Evolutionary conservation across 2,888 invertebrate genomes (phyloP).

Genomic region (Onthophagus sagittarius): DNA sequence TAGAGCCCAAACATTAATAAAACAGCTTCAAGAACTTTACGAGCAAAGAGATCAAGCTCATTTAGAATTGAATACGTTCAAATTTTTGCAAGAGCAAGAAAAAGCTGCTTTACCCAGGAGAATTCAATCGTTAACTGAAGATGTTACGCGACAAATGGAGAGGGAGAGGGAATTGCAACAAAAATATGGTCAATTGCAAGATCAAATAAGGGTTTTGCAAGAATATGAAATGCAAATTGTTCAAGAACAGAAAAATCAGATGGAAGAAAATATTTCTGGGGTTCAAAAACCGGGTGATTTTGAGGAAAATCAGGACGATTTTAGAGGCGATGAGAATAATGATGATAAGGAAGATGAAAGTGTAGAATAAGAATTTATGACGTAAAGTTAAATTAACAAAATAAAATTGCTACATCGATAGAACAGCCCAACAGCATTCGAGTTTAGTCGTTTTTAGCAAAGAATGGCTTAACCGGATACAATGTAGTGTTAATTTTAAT

Average conservation of each 20-base stretch:
- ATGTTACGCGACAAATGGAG: constrained; percentile 87
- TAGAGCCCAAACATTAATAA: constrained; percentile 74
- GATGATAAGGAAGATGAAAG: background rate
- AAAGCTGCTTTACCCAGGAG: constrained; percentile 85
- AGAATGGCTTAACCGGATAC: too few relatives aligned
- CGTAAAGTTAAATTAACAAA: too few relatives aligned
- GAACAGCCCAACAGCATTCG: too few relatives aligned
- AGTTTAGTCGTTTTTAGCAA: too few relatives aligned
- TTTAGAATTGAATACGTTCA: constrained; percentile 87
- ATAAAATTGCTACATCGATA: too few relatives aligned
- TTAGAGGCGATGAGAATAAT: background rate
- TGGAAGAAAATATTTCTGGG: constrained; percentile 6
- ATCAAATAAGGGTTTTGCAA: constrained; percentile 52
- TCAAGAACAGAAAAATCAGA: constrained; percentile 23
- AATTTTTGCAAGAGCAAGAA: constrained; percentile 85
- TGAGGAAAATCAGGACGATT: background rate
- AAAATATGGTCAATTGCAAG: constrained; percentile 72
- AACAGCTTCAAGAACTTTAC: constrained; percentile 80
- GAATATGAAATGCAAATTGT: constrained; percentile 30
- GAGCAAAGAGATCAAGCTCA: constrained; percentile 89
- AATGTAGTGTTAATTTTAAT: too few relatives aligned
- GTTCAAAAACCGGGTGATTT: background rate
- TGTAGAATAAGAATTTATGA: background rate
- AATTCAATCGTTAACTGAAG: constrained; percentile 86
- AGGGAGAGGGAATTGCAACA: constrained; percentile 85